Conservation (phyloP, 2,113 vertebrate species). For the Formicarius rufipectus region DNA sequence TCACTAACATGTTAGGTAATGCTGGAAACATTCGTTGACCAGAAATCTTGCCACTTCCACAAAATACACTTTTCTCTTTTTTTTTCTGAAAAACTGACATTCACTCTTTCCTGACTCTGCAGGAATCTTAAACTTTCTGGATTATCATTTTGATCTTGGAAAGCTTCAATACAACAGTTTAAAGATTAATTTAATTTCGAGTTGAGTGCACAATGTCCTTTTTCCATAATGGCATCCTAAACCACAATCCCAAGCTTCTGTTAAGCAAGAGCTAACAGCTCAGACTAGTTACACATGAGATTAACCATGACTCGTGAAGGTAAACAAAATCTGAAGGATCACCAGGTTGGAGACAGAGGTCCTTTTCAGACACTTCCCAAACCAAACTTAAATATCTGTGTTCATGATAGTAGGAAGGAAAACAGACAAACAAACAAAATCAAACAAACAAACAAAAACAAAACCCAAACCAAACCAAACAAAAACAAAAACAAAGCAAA, state of each 20-base stretch:
- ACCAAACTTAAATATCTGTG: not conserved
- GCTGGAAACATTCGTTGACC: not conserved
- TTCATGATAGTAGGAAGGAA: not conserved
- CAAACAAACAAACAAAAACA: no score
- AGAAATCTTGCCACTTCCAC: not conserved
- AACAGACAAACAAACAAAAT: not conserved
- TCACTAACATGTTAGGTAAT: not conserved
- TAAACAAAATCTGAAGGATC: not conserved
- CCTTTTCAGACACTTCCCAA: not conserved
- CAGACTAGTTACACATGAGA: not conserved
- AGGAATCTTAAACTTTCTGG: not conserved
- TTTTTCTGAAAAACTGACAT: not conserved
- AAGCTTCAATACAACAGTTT: not conserved
- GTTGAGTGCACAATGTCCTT: not conserved
- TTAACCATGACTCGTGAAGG: not conserved
- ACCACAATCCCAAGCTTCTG: not conserved
- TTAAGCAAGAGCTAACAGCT: not conserved
- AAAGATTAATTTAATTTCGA: not conserved
- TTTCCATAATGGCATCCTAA: not conserved
- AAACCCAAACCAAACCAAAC: no score
- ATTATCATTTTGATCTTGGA: not conserved
- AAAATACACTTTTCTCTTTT: not conserved
- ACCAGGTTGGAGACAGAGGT: not conserved
- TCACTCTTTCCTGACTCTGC: not conserved
- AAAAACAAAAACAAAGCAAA: no score